phyloP scores from a whole-genome alignment of 2,888 invertebrate species.

The Phania funesta region DNA sequence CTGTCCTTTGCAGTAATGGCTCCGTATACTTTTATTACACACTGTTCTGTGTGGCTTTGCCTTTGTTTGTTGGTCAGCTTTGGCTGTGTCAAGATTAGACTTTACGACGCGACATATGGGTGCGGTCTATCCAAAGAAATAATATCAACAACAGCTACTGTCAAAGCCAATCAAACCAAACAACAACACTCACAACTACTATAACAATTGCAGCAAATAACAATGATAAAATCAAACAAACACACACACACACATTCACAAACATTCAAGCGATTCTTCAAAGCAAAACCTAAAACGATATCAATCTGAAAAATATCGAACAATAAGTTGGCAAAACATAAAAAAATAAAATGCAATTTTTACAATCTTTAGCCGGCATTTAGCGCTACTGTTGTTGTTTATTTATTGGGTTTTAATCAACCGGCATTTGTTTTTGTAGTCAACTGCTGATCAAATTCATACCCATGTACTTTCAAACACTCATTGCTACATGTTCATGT shows the following conservation, averaged over 20 bases:
- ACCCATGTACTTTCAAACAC: background rate
- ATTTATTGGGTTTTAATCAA: constrained; percentile 31
- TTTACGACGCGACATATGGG: constrained; percentile 61
- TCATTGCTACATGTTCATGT: constrained; percentile 14
- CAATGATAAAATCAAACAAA: background rate
- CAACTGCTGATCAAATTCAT: constrained; percentile 37
- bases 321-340: constrained; percentile 13
- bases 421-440: constrained; percentile 46
- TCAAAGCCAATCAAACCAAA: constrained; percentile 38
- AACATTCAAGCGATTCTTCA: constrained; percentile 3
- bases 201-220: background rate
- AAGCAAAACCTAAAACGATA: constrained; percentile 17
- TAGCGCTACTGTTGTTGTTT: constrained; percentile 21
- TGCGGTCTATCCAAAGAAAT: constrained; percentile 50
- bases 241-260: too few relatives aligned
- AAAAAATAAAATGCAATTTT: background rate
- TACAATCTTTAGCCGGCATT: constrained; percentile 45
- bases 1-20: background rate
- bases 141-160: constrained; percentile 33
- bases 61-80: constrained; percentile 31
- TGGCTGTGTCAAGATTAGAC: constrained; percentile 52
- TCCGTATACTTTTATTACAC: background rate
- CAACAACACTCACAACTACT: constrained; percentile 9
- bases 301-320: constrained; percentile 34
- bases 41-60: background rate